Evolutionary conservation across 2,113 vertebrate genomes (phyloP).

Genomic region (Fulica atra): DNA sequence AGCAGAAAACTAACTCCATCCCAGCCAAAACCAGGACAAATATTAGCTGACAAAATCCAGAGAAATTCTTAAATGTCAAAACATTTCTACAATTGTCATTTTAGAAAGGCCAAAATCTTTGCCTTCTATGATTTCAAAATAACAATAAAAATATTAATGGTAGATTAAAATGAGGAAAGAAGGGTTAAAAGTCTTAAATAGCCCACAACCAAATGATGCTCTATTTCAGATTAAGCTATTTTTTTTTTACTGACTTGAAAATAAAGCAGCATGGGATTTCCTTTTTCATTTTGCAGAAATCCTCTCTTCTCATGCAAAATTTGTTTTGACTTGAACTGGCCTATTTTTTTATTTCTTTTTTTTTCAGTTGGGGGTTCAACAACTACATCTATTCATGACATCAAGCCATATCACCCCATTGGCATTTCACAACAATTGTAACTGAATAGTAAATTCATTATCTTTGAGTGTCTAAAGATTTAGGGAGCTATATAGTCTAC

Average conservation of each 20-base stretch:
- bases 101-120: not conserved
- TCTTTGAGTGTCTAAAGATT: not conserved
- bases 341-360: not conserved
- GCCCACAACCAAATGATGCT: not conserved
- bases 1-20: too few species aligned
- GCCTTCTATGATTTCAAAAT: not conserved
- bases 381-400: not conserved
- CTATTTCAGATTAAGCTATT: not conserved
- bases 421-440: not conserved
- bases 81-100: not conserved
- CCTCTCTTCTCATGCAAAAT: not conserved
- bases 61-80: not conserved
- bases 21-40: not conserved
- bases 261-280: not conserved
- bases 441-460: not conserved
- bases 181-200: not conserved
- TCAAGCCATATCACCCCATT: not conserved
- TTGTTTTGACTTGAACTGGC: not conserved
- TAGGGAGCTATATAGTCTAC: not conserved
- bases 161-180: not conserved
- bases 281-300: slow-evolving; percentile 3
- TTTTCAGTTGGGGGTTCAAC: not conserved
- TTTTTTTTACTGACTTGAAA: not conserved
- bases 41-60: not conserved
- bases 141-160: not conserved